Conservation (phyloP, 2,888 invertebrate genomes). For the Argyra leucocephala region DNA sequence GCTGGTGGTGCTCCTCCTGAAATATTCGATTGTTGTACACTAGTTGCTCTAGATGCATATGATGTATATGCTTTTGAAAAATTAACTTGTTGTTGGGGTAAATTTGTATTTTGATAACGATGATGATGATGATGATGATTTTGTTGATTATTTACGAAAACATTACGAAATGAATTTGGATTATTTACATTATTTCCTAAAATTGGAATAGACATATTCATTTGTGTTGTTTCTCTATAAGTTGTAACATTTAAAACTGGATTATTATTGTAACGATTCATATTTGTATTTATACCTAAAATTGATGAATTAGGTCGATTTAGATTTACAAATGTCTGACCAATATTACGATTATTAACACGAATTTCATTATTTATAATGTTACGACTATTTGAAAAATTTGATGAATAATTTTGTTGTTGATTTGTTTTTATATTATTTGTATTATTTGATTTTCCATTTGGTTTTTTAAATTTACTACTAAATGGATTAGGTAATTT, state of each 20-base stretch:
- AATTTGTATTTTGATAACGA: not conserved
- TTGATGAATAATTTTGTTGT: not conserved
- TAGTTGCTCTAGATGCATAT: not conserved
- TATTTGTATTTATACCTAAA: not conserved
- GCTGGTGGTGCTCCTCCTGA: not conserved
- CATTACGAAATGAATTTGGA: not conserved
- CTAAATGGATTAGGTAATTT: not conserved
- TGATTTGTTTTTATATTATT: not conserved
- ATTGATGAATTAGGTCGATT: not conserved
- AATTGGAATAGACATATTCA: not conserved
- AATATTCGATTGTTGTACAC: not conserved
- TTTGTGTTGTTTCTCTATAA: not conserved
- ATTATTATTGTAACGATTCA: not conserved
- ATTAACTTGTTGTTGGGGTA: not conserved
- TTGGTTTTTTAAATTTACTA: conserved; percentile 1
- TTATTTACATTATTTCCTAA: not conserved
- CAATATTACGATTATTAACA: not conserved
- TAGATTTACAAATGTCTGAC: not conserved
- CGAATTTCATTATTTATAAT: not conserved
- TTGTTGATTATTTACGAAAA: not conserved
- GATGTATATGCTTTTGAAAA: not conserved
- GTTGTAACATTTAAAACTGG: not conserved
- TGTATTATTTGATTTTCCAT: not conserved
- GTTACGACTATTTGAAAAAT: not conserved
- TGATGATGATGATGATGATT: not conserved